Conservation (phyloP, 2,113 vertebrate species). For the Gracilinanus agilis region DNA sequence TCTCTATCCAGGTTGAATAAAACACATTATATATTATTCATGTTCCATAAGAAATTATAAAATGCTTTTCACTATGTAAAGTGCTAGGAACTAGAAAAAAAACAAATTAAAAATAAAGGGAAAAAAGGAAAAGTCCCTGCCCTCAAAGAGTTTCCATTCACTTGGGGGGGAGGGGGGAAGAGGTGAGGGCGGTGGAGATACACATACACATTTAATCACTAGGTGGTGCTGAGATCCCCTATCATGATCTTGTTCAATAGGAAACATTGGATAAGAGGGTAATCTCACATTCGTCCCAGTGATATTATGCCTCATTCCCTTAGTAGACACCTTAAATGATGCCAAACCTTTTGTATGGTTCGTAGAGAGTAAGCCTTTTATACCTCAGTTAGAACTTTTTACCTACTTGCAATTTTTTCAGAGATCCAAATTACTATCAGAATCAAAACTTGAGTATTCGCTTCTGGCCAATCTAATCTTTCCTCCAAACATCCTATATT, state of each 20-base stretch:
- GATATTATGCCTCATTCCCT: neutral
- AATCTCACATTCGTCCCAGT: neutral
- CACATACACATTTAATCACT: neutral
- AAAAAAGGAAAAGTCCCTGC: neutral
- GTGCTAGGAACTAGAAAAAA: neutral
- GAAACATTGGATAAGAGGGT: neutral
- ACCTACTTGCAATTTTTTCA: neutral
- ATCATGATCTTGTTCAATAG: neutral
- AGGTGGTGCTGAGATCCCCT: neutral
- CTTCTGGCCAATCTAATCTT: neutral
- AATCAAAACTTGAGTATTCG: neutral
- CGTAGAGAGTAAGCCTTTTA: neutral
- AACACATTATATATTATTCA: neutral
- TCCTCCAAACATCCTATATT: neutral
- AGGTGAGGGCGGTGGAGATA: no score
- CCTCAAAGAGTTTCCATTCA: neutral
- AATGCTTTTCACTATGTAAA: neutral
- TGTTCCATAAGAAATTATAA: neutral
- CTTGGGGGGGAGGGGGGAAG: neutral
- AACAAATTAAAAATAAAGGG: neutral
- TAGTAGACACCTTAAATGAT: neutral
- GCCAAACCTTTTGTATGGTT: neutral
- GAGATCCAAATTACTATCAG: neutral
- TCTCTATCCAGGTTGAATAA: neutral
- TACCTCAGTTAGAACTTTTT: neutral